These are phyloP conservation scores for Rhizoglyphus robini DNA, from an alignment of 1,140 invertebrate genomes.

Conservation along the genomic window DNA sequence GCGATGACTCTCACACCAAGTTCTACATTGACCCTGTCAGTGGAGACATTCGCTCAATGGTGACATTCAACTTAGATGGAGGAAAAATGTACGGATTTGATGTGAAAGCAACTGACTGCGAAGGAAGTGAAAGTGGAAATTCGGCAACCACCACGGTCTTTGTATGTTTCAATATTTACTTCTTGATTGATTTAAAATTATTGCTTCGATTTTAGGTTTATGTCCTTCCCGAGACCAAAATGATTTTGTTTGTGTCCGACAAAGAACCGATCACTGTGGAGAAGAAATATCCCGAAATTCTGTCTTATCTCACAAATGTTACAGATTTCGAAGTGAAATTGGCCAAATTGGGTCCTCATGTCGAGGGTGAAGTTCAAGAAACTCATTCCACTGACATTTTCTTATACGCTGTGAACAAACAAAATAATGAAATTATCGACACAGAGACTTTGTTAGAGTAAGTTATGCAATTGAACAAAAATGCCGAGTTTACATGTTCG, in stretches of 20 bases:
- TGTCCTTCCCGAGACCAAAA: constrained; percentile 60
- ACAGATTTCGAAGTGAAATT: constrained; percentile 61
- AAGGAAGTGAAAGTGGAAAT: constrained; percentile 56
- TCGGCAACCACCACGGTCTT: constrained; percentile 68
- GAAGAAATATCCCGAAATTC: constrained; percentile 50
- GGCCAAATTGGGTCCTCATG: constrained; percentile 57
- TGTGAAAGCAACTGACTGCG: constrained; percentile 66
- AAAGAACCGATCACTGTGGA: constrained; percentile 58
- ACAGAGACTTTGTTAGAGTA: constrained; percentile 60
- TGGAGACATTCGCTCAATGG: constrained; percentile 55
- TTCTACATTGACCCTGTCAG: constrained; percentile 58
- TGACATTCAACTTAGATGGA: constrained; percentile 47
- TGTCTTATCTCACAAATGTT: constrained; percentile 48
- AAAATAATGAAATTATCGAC: constrained; percentile 61
- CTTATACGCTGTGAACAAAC: constrained; percentile 63
- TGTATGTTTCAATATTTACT: constrained; percentile 41
- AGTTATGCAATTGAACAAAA: no score
- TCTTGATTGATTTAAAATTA: background rate
- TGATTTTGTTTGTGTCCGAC: constrained; percentile 59
- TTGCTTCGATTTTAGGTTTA: constrained; percentile 46
- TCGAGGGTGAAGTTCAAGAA: constrained; percentile 41
- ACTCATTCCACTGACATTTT: constrained; percentile 59
- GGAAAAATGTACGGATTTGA: constrained; percentile 66
- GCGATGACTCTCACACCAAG: constrained; percentile 46
- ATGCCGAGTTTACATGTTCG: no score